Percentiles rank a stretch among this genome's conserved stretches.
Evolutionary conservation across 2,888 invertebrate genomes (phyloP).

Genomic region (Temnothorax rugatulus): DNA sequence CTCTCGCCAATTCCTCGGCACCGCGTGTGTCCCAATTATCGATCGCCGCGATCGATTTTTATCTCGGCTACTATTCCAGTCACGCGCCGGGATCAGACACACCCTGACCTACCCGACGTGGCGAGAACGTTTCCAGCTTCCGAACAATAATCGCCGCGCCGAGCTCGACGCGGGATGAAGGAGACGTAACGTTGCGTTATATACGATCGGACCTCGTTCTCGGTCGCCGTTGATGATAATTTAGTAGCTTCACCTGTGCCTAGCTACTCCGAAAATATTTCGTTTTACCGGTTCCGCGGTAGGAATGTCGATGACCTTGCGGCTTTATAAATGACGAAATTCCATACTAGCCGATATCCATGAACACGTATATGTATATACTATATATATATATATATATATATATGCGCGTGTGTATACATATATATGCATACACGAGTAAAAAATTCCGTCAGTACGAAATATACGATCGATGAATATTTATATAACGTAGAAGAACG

Average conservation of each 20-base stretch:
- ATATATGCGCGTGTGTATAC: not conserved
- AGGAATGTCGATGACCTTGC: slow-evolving; percentile 51
- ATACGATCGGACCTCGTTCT: not conserved
- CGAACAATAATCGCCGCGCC: slow-evolving; percentile 45
- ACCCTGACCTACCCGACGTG: slow-evolving; percentile 55
- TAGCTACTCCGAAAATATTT: slow-evolving; percentile 25
- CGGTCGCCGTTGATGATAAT: slow-evolving; percentile 20
- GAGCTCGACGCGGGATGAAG: not conserved
- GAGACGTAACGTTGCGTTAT: slow-evolving; percentile 17
- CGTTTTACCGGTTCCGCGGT: slow-evolving; percentile 1
- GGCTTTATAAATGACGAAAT: slow-evolving; percentile 33
- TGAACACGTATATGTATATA: not conserved
- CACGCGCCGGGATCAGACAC: slow-evolving; percentile 50
- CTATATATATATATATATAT: not conserved
- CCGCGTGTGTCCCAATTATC: slow-evolving; percentile 36
- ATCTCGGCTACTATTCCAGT: slow-evolving; percentile 44
- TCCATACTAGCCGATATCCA: slow-evolving; percentile 1
- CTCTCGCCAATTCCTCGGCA: not conserved
- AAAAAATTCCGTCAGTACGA: slow-evolving; percentile 12
- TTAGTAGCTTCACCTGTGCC: not conserved
- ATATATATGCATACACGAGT: not conserved
- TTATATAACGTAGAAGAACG: not conserved
- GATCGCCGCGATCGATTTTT: slow-evolving; percentile 51
- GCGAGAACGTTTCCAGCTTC: slow-evolving; percentile 48
- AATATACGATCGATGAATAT: slow-evolving; percentile 26